phyloP scores from a whole-genome alignment of 2,888 invertebrate genomes.

The Tortricodes alternella region DNA sequence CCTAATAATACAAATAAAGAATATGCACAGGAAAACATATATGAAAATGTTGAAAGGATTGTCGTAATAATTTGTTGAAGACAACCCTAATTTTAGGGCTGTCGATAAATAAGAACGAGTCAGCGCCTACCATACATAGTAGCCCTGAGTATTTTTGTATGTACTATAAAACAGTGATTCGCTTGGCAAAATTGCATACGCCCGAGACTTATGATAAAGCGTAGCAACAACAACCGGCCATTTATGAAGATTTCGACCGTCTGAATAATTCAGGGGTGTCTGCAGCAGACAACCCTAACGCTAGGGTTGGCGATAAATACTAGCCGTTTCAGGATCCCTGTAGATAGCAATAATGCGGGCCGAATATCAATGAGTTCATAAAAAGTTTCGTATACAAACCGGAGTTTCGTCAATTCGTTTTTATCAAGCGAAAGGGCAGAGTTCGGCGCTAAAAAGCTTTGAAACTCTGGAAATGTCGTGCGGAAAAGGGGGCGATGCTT shows the following conservation, averaged over 20 bases:
- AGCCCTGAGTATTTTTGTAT: too few species aligned
- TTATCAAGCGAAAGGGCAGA: constrained; percentile 22
- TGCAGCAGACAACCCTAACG: constrained; percentile 8
- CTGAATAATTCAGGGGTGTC: constrained; percentile 17
- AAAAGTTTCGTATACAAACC: constrained; percentile 11
- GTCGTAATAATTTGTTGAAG: too few species aligned
- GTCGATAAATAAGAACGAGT: too few species aligned
- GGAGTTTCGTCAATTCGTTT: constrained; percentile 14
- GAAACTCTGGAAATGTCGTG: constrained; percentile 9
- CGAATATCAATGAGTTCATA: constrained; percentile 28
- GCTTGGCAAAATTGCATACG: too few species aligned
- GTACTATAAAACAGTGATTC: too few species aligned
- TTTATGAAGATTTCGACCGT: constrained; percentile 3
- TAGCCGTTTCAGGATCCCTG: not conserved
- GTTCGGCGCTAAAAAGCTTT: constrained; percentile 7
- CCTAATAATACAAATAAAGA: too few species aligned
- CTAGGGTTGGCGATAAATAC: constrained; percentile 17
- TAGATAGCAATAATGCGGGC: constrained; percentile 11
- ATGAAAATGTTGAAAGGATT: too few species aligned
- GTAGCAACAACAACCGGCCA: not conserved
- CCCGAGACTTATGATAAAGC: too few species aligned
- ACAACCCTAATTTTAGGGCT: too few species aligned
- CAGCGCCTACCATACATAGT: too few species aligned
- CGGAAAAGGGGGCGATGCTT: not conserved
- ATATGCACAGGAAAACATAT: too few species aligned